Evolutionary conservation across 2,888 invertebrate species (phyloP), one percentile per base, ranked within the genome.

Genomic region (Coelopa pilipes): DNA sequence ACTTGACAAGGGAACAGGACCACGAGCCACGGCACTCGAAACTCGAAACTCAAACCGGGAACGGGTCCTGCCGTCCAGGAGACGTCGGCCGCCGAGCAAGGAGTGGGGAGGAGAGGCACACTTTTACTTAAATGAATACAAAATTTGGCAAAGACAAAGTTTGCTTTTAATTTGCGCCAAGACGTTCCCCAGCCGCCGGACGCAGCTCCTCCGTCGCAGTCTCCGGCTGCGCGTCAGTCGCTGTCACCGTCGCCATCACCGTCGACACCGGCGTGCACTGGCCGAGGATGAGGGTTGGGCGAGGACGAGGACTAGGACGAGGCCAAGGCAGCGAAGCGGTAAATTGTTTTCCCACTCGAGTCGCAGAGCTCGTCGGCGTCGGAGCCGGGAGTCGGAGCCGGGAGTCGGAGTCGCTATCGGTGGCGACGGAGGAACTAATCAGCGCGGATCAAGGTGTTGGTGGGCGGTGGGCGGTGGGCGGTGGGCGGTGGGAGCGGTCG

Each of bases 71-170:
- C 2, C 34, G 34, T 34, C 34, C 4, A 34, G 4, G 34, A 4
- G n/a, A n/a, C n/a, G n/a, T n/a, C n/a, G n/a, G n/a, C n/a, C n/a
- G n/a, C n/a, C n/a, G n/a, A n/a, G 4, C 34, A 34, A 34, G 34
- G 34, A 2, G 34, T 34, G 34, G 34, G 34, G 70, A n/a, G n/a
- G n/a, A n/a, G 66, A 66, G 19, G 19, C 34, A 9, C 24, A 78
- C 76, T 78, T 78, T 81, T 79, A 80, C 80, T 79, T 80, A 81
- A 81, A 82, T 81, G 80, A 80, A 81, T 82, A 79, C 79, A 80
- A 79, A 81, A 78, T 79, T 80, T 80, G 78, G 76, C 75, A 72
- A 76, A 77, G 82, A 81, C 79, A 80, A 82, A 81, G 80, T 81
- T 82, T 81, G 76, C 78, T 81, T 80, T 80, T 80, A 80, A 81